Conservation (phyloP, 2,113 vertebrate genomes). For the Anas platyrhynchos region DNA sequence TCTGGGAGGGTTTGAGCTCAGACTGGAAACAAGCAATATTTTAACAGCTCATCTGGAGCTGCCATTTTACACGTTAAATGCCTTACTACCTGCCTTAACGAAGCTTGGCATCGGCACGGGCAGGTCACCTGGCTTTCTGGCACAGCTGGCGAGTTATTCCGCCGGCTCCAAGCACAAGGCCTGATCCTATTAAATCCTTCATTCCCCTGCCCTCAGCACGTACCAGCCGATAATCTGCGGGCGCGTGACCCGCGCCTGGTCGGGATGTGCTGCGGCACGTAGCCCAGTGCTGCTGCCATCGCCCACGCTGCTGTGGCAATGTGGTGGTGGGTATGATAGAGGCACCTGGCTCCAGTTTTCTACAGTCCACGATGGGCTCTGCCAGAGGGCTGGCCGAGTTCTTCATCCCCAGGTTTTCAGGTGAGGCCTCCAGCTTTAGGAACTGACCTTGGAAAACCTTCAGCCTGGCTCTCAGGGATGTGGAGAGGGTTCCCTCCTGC, state of each 20-base stretch:
- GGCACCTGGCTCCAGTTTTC: background rate
- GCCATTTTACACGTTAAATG: background rate
- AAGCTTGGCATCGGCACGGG: background rate
- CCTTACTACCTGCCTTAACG: background rate
- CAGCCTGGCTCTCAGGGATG: background rate
- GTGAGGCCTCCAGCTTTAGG: rapidly evolving
- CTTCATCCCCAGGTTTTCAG: rapidly evolving
- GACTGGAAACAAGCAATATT: background rate
- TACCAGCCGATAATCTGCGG: rapidly evolving
- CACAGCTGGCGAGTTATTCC: conserved; percentile 10
- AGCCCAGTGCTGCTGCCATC: too few species aligned
- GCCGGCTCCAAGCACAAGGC: background rate
- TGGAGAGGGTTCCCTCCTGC: rapidly evolving
- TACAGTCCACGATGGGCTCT: rapidly evolving
- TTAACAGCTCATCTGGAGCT: background rate
- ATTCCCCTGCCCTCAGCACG: background rate
- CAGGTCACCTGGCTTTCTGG: background rate
- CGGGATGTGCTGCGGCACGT: rapidly evolving
- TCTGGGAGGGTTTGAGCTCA: background rate
- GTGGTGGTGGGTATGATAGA: too few species aligned
- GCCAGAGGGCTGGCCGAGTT: rapidly evolving
- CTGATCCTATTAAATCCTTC: conserved; percentile 1
- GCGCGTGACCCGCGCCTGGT: rapidly evolving
- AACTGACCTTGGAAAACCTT: background rate
- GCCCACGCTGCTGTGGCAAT: rapidly evolving